Percentiles rank a stretch among this genome's conserved stretches.
Conservation (phyloP, 2,113 vertebrate species). For the Pachyramphus minor region DNA sequence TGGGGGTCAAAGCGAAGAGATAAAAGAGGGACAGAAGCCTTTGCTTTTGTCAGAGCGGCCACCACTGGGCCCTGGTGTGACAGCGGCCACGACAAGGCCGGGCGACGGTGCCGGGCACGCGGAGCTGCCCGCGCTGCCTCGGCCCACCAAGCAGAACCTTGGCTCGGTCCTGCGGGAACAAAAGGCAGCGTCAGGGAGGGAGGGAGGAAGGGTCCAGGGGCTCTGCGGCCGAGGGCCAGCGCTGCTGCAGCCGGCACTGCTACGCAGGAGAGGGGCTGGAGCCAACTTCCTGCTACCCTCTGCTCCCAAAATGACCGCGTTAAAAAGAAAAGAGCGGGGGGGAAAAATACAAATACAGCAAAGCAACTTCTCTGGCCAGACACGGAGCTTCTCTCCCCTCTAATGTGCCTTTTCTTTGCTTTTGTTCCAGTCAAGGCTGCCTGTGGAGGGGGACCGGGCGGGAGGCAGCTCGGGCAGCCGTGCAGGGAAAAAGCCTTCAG, state of each 20-base stretch:
- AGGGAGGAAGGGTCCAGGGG: conserved; percentile 40
- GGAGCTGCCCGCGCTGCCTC: conserved; percentile 37
- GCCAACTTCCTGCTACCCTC: conserved; percentile 59
- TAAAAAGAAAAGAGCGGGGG: not conserved
- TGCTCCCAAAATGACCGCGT: conserved; percentile 2
- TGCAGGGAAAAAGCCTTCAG: not conserved
- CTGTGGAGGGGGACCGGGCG: not conserved
- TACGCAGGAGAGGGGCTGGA: conserved; percentile 22
- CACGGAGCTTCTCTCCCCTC: not conserved
- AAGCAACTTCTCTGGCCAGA: not conserved
- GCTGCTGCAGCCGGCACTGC: conserved; percentile 34
- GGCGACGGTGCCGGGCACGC: conserved; percentile 23
- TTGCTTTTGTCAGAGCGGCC: conserved; percentile 60
- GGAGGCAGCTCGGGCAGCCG: not conserved
- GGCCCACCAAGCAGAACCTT: conserved; percentile 67
- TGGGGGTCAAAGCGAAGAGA: conserved; percentile 42
- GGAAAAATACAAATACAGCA: conserved; percentile 29
- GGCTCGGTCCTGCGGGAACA: conserved; percentile 74
- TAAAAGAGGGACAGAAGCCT: conserved; percentile 70
- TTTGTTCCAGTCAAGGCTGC: conserved; percentile 30
- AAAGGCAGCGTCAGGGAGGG: conserved; percentile 60
- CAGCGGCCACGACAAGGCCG: conserved; percentile 62
- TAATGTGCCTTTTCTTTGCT: not conserved
- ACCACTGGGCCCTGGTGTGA: conserved; percentile 33
- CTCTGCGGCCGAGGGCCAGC: conserved; percentile 55